Base-by-base conservation (phyloP, 1,140 invertebrate species). In the Alviniconcha marisindica region DNA sequence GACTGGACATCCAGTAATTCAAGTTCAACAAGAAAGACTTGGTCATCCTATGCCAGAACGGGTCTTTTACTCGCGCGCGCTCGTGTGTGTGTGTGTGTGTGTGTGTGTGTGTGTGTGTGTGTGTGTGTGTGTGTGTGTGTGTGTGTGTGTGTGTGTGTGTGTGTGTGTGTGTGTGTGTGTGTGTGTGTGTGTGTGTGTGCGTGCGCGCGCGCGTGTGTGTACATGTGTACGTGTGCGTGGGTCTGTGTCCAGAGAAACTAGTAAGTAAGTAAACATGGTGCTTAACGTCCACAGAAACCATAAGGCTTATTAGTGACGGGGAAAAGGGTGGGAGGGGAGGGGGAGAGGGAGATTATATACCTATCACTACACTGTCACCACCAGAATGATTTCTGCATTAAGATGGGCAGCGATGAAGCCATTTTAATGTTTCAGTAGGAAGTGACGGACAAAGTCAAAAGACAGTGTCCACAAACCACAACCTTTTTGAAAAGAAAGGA, bases 51-150 rank as follows among this genome's bases (percentile, higher is more conserved):
- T 5, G 54, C 28, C 21, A 0, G 38, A 42, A 12, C 12, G 38
- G 40, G n/a, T 44, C 18, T 76, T 7, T 76, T 10, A 14, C 24
- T 44, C 31, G 24, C 28, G 42, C 31, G 24, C 54, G 36, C 4
- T 31, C n/a, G 12, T 77, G 74, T 77, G 42, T 48, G 42, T 31
- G 44, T 54, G 40, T 51, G 74, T 77, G 74, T 77, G 74, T 28
- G 42, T 51, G 40, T 51, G 51, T 77, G 28, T 31, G 51, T 77
- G 74, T 36, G 42, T 33, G 42, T 51, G 51, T 77, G 38, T 48
- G 74, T 77, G 74, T 77, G 74, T 31, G 74, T 48, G 24, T 31
- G 44, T 51, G 74, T 77, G 15, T 56, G 40, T 77, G 0, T 77
- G 48, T 77, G 42, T 77, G 73, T 76, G 40, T 44, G 31, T 40